phyloP scores from a whole-genome alignment of 1,140 invertebrate species.

The Pinna nobilis region DNA sequence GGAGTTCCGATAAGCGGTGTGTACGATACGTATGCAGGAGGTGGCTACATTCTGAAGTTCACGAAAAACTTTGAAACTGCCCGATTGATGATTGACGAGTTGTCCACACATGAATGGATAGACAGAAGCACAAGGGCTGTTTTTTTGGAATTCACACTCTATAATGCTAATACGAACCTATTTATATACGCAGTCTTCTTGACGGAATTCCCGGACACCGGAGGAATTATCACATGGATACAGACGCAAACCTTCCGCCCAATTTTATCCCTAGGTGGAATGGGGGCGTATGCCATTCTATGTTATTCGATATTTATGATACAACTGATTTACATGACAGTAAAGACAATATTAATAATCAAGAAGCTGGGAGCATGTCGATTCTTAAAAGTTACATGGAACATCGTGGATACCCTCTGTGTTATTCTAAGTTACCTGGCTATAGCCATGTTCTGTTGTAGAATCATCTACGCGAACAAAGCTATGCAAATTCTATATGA shows the following conservation, averaged over 20 bases:
- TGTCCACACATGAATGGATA: slow-evolving; percentile 74
- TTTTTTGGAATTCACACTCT: slow-evolving; percentile 76
- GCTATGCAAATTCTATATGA: slow-evolving; percentile 21
- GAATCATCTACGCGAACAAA: slow-evolving; percentile 30
- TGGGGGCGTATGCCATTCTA: slow-evolving; percentile 49
- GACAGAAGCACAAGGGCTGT: slow-evolving; percentile 75
- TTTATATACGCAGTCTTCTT: slow-evolving; percentile 44
- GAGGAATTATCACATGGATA: slow-evolving; percentile 52
- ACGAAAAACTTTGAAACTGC: slow-evolving; percentile 38
- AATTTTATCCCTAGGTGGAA: slow-evolving; percentile 41
- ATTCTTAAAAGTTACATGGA: slow-evolving; percentile 70
- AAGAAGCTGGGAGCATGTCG: slow-evolving; percentile 50
- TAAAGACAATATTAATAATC: slow-evolving; percentile 36
- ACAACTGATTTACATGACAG: slow-evolving; percentile 40
- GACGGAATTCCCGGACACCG: slow-evolving; percentile 75
- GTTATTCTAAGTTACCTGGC: slow-evolving; percentile 60
- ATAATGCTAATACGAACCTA: slow-evolving; percentile 72
- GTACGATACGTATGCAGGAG: slow-evolving; percentile 46
- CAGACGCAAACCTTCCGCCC: slow-evolving; percentile 44
- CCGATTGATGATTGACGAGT: slow-evolving; percentile 55
- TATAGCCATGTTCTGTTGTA: slow-evolving; percentile 64
- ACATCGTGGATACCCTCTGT: slow-evolving; percentile 66
- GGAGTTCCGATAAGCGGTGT: slow-evolving; percentile 43
- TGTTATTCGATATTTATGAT: slow-evolving; percentile 52
- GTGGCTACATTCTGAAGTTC: slow-evolving; percentile 49